These are phyloP conservation scores for Cuniculus paca DNA, from an alignment of 2,797 vertebrate species.

Conservation along the genomic window DNA sequence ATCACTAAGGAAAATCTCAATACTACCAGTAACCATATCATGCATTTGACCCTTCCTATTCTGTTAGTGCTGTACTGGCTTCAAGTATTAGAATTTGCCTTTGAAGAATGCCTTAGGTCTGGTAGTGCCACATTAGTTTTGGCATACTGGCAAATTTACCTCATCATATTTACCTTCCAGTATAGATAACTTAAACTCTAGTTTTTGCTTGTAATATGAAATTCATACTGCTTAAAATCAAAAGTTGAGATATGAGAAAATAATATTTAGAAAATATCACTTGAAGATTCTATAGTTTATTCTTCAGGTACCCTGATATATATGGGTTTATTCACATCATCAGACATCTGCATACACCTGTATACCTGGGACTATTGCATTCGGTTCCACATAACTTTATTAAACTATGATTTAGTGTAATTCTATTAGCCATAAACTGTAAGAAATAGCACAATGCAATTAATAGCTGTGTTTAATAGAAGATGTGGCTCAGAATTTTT, in stretches of 20 bases:
- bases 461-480: neutral
- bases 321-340: neutral
- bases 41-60: neutral
- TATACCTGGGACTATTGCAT: neutral
- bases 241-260: slow-evolving; percentile 35
- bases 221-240: neutral
- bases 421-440: neutral
- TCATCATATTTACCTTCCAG: neutral
- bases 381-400: neutral
- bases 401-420: slow-evolving; percentile 51
- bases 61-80: neutral
- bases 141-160: neutral
- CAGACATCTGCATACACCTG: neutral
- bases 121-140: neutral
- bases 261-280: neutral
- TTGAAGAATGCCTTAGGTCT: neutral
- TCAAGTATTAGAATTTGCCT: neutral
- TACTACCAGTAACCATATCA: neutral
- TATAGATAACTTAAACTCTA: neutral
- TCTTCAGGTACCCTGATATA: neutral
- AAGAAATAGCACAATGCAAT: neutral
- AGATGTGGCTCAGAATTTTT: neutral
- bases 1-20: neutral
- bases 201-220: neutral
- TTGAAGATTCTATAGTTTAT: neutral